Conservation (phyloP, 2,888 invertebrate genomes). For the Auanema freiburgensis region DNA sequence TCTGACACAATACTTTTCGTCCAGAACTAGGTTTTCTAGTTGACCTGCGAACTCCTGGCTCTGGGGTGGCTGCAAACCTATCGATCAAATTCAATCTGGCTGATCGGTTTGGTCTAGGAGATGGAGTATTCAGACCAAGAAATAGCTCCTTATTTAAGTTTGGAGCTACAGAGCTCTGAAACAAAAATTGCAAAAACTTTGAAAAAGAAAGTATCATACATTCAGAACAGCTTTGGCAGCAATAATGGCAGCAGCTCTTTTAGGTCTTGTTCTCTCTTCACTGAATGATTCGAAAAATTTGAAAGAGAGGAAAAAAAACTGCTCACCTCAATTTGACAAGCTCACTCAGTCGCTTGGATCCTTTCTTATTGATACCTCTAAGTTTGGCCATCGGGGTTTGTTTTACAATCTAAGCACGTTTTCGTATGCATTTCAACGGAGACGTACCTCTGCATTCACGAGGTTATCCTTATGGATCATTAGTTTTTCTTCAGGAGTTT, state of each 20-base stretch:
- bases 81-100: conserved; percentile 20
- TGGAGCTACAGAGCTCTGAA: conserved; percentile 8
- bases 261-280: conserved; percentile 17
- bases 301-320: background rate
- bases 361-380: conserved; percentile 21
- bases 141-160: conserved; percentile 5
- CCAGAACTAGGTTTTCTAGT: background rate
- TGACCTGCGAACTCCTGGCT: background rate
- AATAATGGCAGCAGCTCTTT: conserved; percentile 18
- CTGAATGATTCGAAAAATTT: background rate
- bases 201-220: conserved; percentile 1
- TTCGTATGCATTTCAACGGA: background rate
- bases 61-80: conserved; percentile 6
- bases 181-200: background rate
- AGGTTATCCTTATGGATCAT: conserved; percentile 6
- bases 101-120: conserved; percentile 18
- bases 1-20: too few species aligned
- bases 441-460: conserved; percentile 11
- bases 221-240: conserved; percentile 17
- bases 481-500: conserved; percentile 45
- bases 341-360: conserved; percentile 31
- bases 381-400: conserved; percentile 44
- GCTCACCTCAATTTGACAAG: conserved; percentile 27
- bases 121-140: conserved; percentile 12
- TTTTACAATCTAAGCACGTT: conserved; percentile 30